Evolutionary conservation across 2,888 invertebrate species (phyloP).

Genomic region (Ditula angustiorana): DNA sequence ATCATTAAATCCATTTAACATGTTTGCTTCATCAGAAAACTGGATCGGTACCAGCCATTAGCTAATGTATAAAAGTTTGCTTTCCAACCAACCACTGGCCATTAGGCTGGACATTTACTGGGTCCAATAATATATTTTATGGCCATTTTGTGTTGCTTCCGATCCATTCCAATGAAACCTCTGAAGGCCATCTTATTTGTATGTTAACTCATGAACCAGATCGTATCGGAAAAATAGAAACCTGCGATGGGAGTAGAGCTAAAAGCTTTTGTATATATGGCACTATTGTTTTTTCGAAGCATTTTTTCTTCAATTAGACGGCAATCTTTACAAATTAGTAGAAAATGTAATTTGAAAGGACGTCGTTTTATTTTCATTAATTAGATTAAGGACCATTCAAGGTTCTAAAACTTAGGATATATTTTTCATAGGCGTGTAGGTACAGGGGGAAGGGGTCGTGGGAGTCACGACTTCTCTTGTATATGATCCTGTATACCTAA

Average conservation of each 20-base stretch:
- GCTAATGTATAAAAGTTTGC: slow-evolving; percentile 21
- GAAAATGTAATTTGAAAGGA: too few species aligned
- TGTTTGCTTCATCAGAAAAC: slow-evolving; percentile 12
- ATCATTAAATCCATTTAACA: not conserved
- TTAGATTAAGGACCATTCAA: too few species aligned
- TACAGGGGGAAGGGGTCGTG: too few species aligned
- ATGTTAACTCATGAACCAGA: not conserved
- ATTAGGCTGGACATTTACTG: slow-evolving; percentile 10
- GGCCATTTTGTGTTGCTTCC: not conserved
- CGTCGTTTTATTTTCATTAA: too few species aligned
- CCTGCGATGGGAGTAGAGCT: not conserved
- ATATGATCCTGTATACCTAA: too few species aligned
- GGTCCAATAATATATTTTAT: not conserved
- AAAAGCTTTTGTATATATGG: not conserved
- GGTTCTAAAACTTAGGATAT: too few species aligned
- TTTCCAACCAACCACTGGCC: slow-evolving; percentile 16
- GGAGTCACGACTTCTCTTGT: too few species aligned
- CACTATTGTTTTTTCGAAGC: too few species aligned
- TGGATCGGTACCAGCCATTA: slow-evolving; percentile 19
- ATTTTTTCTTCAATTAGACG: too few species aligned
- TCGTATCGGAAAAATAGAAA: not conserved
- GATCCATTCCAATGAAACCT: not conserved
- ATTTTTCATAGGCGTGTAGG: too few species aligned
- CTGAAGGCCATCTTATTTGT: not conserved
- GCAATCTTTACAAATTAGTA: too few species aligned